Percentiles rank a stretch among this genome's conserved stretches.
Evolutionary conservation across 2,113 vertebrate genomes (phyloP).

Genomic region (Anhinga rufa): DNA sequence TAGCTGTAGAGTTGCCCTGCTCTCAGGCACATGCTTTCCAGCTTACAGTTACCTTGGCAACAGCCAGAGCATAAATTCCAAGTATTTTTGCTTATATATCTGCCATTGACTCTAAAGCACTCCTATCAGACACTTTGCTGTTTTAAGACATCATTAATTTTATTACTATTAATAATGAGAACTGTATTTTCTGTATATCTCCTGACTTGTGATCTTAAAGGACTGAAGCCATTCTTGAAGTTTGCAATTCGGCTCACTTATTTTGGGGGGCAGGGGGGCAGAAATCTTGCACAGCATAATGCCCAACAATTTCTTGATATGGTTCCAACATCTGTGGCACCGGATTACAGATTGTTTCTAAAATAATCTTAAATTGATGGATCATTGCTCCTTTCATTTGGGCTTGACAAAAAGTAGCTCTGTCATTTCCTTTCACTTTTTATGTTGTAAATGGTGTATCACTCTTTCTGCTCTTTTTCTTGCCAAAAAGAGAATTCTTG

Average conservation of each 20-base stretch:
- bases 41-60: conserved; percentile 61
- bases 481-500: conserved; percentile 54
- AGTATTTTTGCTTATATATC: conserved; percentile 59
- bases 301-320: conserved; percentile 16
- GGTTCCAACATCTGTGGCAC: conserved; percentile 48
- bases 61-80: conserved; percentile 60
- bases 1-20: conserved; percentile 53
- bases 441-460: conserved; percentile 31
- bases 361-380: conserved; percentile 68
- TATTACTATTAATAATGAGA: conserved; percentile 37
- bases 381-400: conserved; percentile 61
- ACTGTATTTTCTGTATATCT: neutral
- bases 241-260: conserved; percentile 41
- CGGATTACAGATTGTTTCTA: conserved; percentile 54
- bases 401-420: conserved; percentile 47
- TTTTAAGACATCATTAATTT: conserved; percentile 65
- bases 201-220: conserved; percentile 11
- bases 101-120: conserved; percentile 37
- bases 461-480: conserved; percentile 12
- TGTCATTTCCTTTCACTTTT: conserved; percentile 63
- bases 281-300: neutral
- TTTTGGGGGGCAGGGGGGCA: neutral
- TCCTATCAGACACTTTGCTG: conserved; percentile 45
- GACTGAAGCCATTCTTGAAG: conserved; percentile 4
- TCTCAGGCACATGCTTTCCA: conserved; percentile 38